Evolutionary conservation across 2,888 invertebrate genomes (phyloP).

Genomic region (Ditula angustiorana): DNA sequence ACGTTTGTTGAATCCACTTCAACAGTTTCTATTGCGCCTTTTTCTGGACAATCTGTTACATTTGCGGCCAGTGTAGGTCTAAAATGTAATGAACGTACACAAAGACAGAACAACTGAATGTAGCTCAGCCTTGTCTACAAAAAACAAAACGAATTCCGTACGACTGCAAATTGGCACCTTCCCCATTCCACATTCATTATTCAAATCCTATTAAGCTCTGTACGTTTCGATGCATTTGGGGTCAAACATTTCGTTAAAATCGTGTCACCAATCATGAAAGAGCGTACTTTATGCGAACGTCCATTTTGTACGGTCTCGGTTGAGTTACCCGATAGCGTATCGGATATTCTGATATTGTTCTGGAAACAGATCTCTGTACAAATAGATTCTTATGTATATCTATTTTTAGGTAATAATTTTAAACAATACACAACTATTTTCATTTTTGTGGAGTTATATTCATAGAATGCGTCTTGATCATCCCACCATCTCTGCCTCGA

Average conservation of each 20-base stretch:
- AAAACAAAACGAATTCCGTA: slow-evolving; percentile 41
- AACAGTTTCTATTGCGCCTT: too few species aligned
- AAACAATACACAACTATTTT: too few species aligned
- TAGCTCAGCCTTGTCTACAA: slow-evolving; percentile 24
- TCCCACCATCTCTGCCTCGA: too few species aligned
- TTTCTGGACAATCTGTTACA: too few species aligned
- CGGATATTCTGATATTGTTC: background rate
- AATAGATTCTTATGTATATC: too few species aligned
- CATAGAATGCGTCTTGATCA: too few species aligned
- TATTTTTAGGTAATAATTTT: too few species aligned
- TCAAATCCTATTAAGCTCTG: slow-evolving; percentile 64
- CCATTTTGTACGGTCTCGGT: slow-evolving; percentile 11
- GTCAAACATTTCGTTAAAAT: slow-evolving; percentile 49
- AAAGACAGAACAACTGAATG: background rate
- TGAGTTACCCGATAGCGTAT: background rate
- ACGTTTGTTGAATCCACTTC: too few species aligned
- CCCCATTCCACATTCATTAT: slow-evolving; percentile 56
- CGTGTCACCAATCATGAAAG: slow-evolving; percentile 37
- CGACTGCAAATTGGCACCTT: slow-evolving; percentile 52
- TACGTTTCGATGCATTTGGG: slow-evolving; percentile 49
- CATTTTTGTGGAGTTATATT: too few species aligned
- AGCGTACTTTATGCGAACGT: slow-evolving; percentile 33
- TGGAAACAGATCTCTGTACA: background rate
- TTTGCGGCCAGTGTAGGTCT: too few species aligned
- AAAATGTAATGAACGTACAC: too few species aligned